phyloP scores from a whole-genome alignment of 92 coral and sea anemone species.

The Paragorgia papillata region DNA sequence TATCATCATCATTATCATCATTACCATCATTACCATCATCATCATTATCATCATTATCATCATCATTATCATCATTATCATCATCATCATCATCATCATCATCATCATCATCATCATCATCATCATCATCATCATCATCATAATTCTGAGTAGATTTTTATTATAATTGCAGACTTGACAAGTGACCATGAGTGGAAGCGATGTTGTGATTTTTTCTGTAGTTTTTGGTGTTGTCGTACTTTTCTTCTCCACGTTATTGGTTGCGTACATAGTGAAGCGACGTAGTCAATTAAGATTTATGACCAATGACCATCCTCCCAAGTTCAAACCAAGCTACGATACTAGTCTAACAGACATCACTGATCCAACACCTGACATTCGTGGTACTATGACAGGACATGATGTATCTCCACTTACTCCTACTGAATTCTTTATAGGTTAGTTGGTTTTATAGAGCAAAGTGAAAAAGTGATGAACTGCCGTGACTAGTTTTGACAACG shows the following conservation, averaged over 20 bases:
- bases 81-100: background rate
- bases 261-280: constrained; percentile 6
- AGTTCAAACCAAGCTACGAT: constrained; percentile 8
- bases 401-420: constrained; percentile 20
- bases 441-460: too few relatives aligned
- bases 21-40: too few relatives aligned
- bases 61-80: too few relatives aligned
- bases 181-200: background rate
- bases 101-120: background rate
- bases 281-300: background rate
- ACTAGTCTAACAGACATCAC: background rate
- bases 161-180: background rate
- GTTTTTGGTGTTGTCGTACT: background rate
- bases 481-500: too few relatives aligned
- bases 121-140: background rate
- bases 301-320: background rate
- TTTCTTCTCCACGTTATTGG: background rate
- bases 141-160: background rate
- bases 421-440: constrained; percentile 23
- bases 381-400: background rate
- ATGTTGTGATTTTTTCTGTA: background rate
- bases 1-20: background rate
- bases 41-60: background rate
- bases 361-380: background rate
- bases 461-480: too few relatives aligned